Evolutionary conservation across 2,888 invertebrate species (phyloP), one percentile per base, ranked within the genome.

Genomic region (Eupithecia vulgata): DNA sequence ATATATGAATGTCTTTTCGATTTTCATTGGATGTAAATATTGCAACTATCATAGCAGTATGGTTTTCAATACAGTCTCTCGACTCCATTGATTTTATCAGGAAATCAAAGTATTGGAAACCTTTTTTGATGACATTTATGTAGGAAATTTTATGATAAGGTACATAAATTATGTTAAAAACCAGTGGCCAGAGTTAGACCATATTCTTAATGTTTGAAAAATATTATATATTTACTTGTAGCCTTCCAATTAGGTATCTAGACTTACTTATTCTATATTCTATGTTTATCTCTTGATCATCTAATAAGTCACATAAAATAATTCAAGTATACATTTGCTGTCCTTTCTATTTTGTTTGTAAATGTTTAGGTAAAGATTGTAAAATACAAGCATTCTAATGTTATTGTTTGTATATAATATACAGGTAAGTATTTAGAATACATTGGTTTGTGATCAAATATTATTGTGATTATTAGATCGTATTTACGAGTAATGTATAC

Each of bases 401-500:
- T 0, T 0, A 21, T 52, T 52, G 8, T n/a, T 10, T 10, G 48
- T 21, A 21, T 21, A 21, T 0, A 52, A 21, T 21, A 21, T 0
- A 52, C 21, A 5, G 12, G 0, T 57, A 12, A 25, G 57, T 57
- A 25, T 57, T 12, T 25, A 57, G 21, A 0, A 57, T 57, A 57
- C 5, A 57, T 25, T 21, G 57, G 57, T 25, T 57, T 57, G 57
- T 57, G 57, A 57, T 57, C 57, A 25, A 57, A 25, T 57, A 57
- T 57, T 13, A 57, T 57, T 57, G 57, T 57, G 57, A 57, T 25
- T 57, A 13, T 57, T 57, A 57, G 57, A 57, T 57, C 2, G 21
- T 57, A 57, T 57, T 52, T 52, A 57, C n/a, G n/a, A n/a, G n/a
- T n/a, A n/a, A n/a, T n/a, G n/a, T n/a, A n/a, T n/a, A n/a, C n/a